Percentiles rank a stretch among this genome's conserved stretches.
These are phyloP conservation scores for Operophtera brumata DNA, from an alignment of 2,888 invertebrate species.

Conservation along the genomic window DNA sequence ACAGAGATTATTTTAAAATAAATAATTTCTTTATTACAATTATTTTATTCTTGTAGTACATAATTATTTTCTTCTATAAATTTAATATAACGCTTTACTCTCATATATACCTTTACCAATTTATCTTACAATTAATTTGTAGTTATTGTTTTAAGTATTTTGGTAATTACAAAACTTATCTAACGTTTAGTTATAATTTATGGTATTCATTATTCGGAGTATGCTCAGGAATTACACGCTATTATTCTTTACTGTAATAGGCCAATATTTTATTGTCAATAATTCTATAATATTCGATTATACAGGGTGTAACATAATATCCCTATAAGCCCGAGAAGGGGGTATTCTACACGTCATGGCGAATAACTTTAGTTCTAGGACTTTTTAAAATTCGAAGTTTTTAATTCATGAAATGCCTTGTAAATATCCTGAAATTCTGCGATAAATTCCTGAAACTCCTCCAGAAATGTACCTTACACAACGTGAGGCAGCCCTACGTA, in stretches of 20 bases:
- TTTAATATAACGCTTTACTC: neutral
- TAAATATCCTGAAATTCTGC: too few relatives aligned
- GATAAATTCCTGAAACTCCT: too few relatives aligned
- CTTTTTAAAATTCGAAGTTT: too few relatives aligned
- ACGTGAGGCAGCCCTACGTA: too few relatives aligned
- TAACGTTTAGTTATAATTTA: conserved; percentile 3
- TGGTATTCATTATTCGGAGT: neutral
- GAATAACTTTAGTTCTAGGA: too few relatives aligned
- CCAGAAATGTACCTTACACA: too few relatives aligned
- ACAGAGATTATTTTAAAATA: neutral
- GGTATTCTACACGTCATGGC: too few relatives aligned
- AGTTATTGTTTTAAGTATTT: too few relatives aligned
- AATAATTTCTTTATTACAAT: neutral
- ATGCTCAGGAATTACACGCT: neutral
- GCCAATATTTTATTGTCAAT: conserved; percentile 10
- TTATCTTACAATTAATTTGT: neutral
- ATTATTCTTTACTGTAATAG: conserved; percentile 1
- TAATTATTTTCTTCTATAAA: neutral
- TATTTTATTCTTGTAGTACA: neutral
- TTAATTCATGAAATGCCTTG: too few relatives aligned
- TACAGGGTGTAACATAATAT: too few relatives aligned
- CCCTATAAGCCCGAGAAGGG: too few relatives aligned
- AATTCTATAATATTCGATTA: neutral
- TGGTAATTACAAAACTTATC: neutral
- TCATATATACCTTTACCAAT: neutral